Evolutionary conservation across 92 coral and sea anemone genomes (phyloP).

Genomic region (Parazoanthus darwini): DNA sequence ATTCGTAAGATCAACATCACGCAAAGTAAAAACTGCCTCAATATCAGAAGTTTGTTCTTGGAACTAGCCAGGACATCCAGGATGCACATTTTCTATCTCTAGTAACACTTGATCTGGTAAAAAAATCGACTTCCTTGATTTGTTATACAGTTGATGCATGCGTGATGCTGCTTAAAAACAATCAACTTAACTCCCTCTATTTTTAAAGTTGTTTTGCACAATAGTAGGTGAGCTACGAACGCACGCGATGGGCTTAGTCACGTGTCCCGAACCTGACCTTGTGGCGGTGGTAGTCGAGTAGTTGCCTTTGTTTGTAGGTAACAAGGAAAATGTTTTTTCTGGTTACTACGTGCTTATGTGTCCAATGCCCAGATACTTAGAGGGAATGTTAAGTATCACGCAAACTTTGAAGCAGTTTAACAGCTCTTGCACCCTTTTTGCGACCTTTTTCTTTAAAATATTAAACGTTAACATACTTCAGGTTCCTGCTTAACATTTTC

Average conservation of each 20-base stretch:
- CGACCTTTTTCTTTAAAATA: background rate
- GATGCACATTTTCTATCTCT: background rate
- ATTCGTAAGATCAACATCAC: conserved; percentile 38
- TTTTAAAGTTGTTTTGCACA: conserved; percentile 24
- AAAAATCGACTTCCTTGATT: background rate
- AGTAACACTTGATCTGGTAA: background rate
- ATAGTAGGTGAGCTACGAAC: conserved; percentile 11
- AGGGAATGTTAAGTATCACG: conserved; percentile 4
- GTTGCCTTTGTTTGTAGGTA: background rate
- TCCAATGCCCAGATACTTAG: background rate
- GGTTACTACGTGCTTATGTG: background rate
- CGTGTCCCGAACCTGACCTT: conserved; percentile 11
- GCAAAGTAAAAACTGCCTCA: conserved; percentile 15
- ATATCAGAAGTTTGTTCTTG: background rate
- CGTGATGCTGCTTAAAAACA: conserved; percentile 14
- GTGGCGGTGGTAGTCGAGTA: background rate
- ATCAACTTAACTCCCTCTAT: background rate
- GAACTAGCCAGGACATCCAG: background rate
- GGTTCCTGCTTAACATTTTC: background rate
- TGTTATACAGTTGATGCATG: background rate
- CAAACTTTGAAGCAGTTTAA: background rate
- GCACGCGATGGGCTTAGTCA: conserved; percentile 27
- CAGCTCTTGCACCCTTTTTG: background rate
- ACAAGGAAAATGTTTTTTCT: conserved; percentile 29
- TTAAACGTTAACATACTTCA: background rate